These are phyloP conservation scores for Plumapathes pennacea DNA, from an alignment of 92 coral and sea anemone genomes.

Conservation along the genomic window DNA sequence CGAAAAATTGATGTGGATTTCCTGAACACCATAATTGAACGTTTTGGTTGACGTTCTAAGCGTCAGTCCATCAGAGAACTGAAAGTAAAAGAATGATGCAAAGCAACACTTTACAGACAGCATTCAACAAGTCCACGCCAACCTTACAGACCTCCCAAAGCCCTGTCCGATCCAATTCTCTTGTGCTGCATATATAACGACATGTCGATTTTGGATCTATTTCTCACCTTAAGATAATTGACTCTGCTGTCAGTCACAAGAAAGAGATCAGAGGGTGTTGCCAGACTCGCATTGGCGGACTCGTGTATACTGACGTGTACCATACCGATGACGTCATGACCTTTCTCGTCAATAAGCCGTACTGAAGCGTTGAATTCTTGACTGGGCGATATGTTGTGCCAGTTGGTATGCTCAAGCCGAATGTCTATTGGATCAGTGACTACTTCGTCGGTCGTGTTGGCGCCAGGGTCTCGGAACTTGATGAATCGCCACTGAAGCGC, in stretches of 20 bases:
- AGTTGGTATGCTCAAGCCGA: constrained; percentile 20
- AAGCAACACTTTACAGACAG: no score
- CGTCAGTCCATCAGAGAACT: no score
- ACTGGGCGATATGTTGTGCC: constrained; percentile 70
- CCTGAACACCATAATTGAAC: no score
- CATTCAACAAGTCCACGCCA: no score
- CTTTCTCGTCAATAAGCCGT: constrained; percentile 52
- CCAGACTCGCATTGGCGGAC: constrained; percentile 25
- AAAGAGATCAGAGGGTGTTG: constrained; percentile 67
- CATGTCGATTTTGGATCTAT: no score
- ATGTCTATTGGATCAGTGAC: constrained; percentile 80
- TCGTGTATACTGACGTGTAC: constrained; percentile 22
- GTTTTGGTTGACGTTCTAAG: no score
- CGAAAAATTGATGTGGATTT: no score
- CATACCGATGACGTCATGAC: constrained; percentile 56
- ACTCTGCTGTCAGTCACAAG: constrained; percentile 35
- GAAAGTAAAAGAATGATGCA: no score
- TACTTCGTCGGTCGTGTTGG: constrained; percentile 48
- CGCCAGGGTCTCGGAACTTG: constrained; percentile 35
- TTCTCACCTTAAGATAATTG: no score
- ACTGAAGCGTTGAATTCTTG: constrained; percentile 51
- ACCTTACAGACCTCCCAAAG: no score
- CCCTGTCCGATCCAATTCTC: no score
- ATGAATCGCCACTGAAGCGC: constrained; percentile 79
- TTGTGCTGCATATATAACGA: no score